Evolutionary conservation across 2,888 invertebrate genomes (phyloP), one percentile per base, ranked within the genome.

Genomic region (Agonum fuliginosum): DNA sequence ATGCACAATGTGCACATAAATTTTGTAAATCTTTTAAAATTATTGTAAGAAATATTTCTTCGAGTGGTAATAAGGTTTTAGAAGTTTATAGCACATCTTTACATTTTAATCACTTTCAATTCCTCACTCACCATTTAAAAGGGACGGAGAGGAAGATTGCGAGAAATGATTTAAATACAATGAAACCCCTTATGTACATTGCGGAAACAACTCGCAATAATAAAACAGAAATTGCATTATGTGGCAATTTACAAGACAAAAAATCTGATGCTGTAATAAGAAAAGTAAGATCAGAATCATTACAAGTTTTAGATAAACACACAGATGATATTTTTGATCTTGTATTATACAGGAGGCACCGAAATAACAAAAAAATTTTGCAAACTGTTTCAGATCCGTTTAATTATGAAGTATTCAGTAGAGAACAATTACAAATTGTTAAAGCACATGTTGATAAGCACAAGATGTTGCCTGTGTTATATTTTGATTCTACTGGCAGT

Each of bases 1-100:
- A 48, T 48, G 19, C 46, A 6, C 46, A 48, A 48, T 48, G 46
- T 48, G 46, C 46, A 48, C 46, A 48, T 19, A 48, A 17, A 48
- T 48, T 17, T 4, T 48, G 46, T 17, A 48, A 48, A 48, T 19
- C 17, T 6, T 48, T 48, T 48, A 48, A 48, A 48, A 19, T 19
- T 14, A 48, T 48, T 48, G 19, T 48, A 14, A 48, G 19, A 17
- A 48, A 48, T 19, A 48, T 48, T 19, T n/a, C 46, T 14, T 19
- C 14, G 3, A 8, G 6, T 14, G 1, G 19, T 2, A 17, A 48
- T 48, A 48, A 48, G 19, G 6, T 19, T 19, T 14, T 48, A 48
- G 46, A 48, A 48, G 46, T 48, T 19, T 48, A 19, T 17, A 48
- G 19, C 19, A 48, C 46, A 14, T 4, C 17, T 19, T 19, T 48